A percentile compares a stretch with the other conserved stretches of the same genome.
Conservation (phyloP, 1,140 invertebrate species). For the Neodiprion virginianus region DNA sequence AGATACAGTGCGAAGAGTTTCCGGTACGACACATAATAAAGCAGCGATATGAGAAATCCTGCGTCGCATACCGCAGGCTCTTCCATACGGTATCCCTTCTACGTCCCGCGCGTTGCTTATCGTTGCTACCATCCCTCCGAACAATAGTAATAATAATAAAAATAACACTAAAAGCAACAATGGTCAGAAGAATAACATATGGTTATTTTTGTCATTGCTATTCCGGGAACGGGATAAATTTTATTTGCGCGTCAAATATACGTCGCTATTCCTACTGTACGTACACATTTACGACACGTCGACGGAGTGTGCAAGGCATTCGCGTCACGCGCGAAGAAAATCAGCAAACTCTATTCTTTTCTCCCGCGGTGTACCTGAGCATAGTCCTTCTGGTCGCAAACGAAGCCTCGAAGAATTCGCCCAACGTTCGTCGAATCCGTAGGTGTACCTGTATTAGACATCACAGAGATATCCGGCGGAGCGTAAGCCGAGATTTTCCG, state of each 20-base stretch:
- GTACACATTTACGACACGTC: neutral
- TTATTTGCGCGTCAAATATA: conserved; percentile 32
- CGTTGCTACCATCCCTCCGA: neutral
- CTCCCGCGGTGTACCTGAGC: conserved; percentile 27
- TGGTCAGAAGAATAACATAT: too few species aligned
- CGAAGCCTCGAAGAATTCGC: neutral
- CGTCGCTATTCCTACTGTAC: neutral
- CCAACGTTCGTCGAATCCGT: too few species aligned
- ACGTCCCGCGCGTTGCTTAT: neutral
- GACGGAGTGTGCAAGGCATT: conserved; percentile 24
- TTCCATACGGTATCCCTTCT: neutral
- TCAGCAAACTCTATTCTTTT: conserved; percentile 37
- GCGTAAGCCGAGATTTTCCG: too few species aligned
- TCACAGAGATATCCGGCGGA: too few species aligned
- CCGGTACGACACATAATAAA: neutral
- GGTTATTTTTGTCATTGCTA: neutral
- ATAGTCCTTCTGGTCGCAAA: neutral
- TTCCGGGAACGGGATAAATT: conserved; percentile 23
- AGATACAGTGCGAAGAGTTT: neutral
- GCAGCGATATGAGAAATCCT: conserved; percentile 7
- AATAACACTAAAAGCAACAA: too few species aligned
- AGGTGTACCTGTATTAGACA: too few species aligned
- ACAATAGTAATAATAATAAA: too few species aligned
- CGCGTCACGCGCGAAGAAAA: conserved; percentile 47
- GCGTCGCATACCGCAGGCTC: neutral